Percentiles rank a stretch among this genome's conserved stretches.
Conservation (phyloP, 2,113 vertebrate species). For the Ovis canadensis region DNA sequence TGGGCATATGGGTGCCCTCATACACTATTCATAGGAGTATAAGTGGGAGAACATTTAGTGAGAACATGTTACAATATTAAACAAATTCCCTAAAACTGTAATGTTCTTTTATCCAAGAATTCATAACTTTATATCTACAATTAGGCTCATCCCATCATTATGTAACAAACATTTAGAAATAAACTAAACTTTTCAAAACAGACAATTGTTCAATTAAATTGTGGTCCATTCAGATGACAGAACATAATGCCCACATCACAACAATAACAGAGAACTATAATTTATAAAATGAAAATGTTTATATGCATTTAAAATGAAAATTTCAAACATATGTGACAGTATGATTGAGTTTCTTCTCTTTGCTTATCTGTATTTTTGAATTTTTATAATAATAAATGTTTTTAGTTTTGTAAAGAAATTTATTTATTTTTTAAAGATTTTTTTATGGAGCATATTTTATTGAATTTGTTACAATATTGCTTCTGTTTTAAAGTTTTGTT, state of each 20-base stretch:
- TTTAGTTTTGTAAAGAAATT: neutral
- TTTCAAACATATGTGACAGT: neutral
- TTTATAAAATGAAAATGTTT: neutral
- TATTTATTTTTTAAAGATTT: neutral
- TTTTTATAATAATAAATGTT: neutral
- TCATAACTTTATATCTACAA: neutral
- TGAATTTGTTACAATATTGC: neutral
- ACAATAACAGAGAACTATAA: neutral
- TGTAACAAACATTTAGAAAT: slow-evolving; percentile 6
- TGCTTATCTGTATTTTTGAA: neutral
- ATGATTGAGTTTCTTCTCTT: neutral
- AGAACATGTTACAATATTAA: neutral
- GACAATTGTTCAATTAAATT: neutral
- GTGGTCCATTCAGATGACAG: neutral
- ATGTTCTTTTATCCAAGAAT: neutral
- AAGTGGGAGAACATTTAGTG: neutral
- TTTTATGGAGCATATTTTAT: neutral
- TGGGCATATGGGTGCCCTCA: neutral
- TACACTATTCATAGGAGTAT: neutral
- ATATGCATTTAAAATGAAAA: neutral
- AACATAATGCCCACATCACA: neutral
- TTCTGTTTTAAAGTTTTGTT: neutral
- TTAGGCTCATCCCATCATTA: neutral
- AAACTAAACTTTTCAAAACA: neutral
- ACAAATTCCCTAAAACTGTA: neutral